These are phyloP conservation scores for Zonotrichia albicollis DNA, from an alignment of 2,797 vertebrate species.

Conservation along the genomic window DNA sequence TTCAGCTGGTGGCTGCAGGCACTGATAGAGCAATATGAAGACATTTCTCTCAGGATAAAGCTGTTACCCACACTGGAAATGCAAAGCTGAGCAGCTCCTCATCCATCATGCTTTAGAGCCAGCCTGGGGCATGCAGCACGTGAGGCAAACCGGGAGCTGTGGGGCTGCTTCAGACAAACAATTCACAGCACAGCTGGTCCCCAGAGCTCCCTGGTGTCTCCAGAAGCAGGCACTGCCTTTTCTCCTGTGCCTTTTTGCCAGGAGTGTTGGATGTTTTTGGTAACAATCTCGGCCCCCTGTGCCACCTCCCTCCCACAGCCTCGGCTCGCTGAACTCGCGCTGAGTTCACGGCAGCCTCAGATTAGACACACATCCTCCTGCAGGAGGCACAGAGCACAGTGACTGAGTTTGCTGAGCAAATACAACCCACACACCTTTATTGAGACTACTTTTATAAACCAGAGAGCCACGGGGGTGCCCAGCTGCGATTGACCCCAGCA, in stretches of 20 bases:
- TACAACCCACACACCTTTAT: background rate
- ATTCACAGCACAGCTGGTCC: background rate
- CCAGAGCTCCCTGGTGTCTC: background rate
- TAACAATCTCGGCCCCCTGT: background rate
- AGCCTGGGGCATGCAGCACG: background rate
- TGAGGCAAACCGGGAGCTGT: background rate
- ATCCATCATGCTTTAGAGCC: background rate
- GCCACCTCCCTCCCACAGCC: background rate
- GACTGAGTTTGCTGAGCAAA: background rate
- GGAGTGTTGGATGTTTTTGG: background rate
- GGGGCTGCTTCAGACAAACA: background rate
- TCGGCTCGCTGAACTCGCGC: background rate
- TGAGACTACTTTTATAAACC: background rate
- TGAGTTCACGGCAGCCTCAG: background rate
- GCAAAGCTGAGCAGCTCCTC: background rate
- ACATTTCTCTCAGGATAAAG: background rate
- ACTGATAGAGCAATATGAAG: background rate
- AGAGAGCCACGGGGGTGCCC: background rate
- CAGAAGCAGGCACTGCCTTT: background rate
- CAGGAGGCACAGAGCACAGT: background rate
- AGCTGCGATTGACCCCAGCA: background rate
- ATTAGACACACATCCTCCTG: background rate
- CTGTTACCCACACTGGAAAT: background rate
- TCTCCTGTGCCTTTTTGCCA: background rate
- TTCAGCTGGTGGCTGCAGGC: background rate